Base-by-base conservation (phyloP, 2,797 vertebrate genomes). In the Pangasius mekongensis region DNA sequence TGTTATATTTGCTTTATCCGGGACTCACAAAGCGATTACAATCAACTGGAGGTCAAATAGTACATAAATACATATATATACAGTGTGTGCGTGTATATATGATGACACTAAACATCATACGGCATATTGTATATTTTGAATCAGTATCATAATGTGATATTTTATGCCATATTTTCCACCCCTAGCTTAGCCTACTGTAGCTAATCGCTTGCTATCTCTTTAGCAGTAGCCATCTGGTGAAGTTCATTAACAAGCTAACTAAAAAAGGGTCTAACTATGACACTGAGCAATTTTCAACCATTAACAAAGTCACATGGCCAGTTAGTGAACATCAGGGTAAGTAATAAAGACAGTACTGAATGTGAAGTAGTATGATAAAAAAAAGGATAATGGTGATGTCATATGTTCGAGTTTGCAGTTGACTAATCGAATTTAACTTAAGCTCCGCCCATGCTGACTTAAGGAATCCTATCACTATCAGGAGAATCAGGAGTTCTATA, bases 1-100 rank as follows among this genome's bases (percentile, higher is more conserved):
- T 54, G 76, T 33, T 56, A 71, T 82, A 16, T 81, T 81, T 69
- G 33, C 52, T 30, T 16, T 66, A 47, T 87, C 77, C 9, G 49
- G 76, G 64, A 58, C 43, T 86, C 47, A 56, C 30, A 20, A 24
- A n/a, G n/a, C n/a, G 69, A 76, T 18, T 33, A 30, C 16, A 62
- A 36, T 81, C 76, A 56, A 24, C 56, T 56, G 22, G 36, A 56
- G 86, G 36, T 60, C 36, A 71, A 60, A 33, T 81, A 8, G 33
- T 66, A 58, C 67, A 27, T 22, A 33, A 3, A 54, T 54, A 54
- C 14, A 14, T 54, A 54, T 54, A 54, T 54, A 16, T 54, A 4
- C 39, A 39, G 39, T 39, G 39, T 39, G 39, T 39, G 39, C 0
- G 3, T 39, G 2, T 39, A 39, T 39, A 39, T 39, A 39, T 39